These are phyloP conservation scores for Xylota segnis DNA, from an alignment of 2,888 invertebrate genomes.

Conservation along the genomic window DNA sequence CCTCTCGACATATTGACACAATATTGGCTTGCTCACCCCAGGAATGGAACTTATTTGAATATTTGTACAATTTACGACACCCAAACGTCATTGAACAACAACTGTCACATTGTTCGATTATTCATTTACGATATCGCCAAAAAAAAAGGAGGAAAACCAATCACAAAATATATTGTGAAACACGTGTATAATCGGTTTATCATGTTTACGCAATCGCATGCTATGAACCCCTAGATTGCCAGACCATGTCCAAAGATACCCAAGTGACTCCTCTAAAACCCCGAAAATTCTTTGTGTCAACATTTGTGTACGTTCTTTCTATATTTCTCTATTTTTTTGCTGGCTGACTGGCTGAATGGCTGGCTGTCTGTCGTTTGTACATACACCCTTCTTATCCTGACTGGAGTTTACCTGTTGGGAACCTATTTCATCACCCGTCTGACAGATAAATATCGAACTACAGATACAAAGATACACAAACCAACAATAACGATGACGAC, in stretches of 20 bases:
- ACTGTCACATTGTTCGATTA: not conserved
- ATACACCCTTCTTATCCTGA: slow-evolving; percentile 50
- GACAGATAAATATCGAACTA: slow-evolving; percentile 51
- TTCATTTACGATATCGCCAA: not conserved
- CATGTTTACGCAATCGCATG: slow-evolving; percentile 36
- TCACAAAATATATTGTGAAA: slow-evolving; percentile 18
- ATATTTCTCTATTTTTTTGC: not conserved
- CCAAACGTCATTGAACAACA: not conserved
- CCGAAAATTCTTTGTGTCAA: slow-evolving; percentile 63
- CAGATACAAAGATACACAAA: slow-evolving; percentile 18
- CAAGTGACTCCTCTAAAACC: slow-evolving; percentile 6
- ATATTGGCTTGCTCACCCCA: not conserved
- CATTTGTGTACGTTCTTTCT: slow-evolving; percentile 33
- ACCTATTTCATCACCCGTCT: slow-evolving; percentile 38
- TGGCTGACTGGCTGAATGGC: too few species aligned
- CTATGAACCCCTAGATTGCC: slow-evolving; percentile 11
- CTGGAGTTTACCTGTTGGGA: slow-evolving; percentile 65
- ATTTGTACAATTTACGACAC: not conserved
- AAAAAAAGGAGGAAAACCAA: not conserved
- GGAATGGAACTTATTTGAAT: not conserved
- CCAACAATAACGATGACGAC: slow-evolving; percentile 25
- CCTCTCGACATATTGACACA: too few species aligned
- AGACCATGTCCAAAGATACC: slow-evolving; percentile 30
- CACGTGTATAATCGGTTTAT: slow-evolving; percentile 52
- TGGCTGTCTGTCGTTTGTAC: not conserved